Conservation (phyloP, 2,113 vertebrate species). For the Cichladusa arquata region DNA sequence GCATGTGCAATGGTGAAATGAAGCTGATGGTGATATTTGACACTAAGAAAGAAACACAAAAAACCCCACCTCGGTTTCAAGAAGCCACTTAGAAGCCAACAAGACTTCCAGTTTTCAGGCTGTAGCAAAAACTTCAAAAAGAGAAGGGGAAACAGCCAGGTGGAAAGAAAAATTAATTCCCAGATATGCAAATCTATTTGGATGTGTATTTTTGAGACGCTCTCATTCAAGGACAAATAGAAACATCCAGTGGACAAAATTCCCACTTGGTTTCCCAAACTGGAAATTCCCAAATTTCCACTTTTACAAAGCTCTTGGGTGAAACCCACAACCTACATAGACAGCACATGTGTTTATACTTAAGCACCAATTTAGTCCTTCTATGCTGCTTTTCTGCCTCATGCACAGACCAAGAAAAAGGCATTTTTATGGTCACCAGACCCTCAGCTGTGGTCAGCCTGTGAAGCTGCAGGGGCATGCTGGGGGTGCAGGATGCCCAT, state of each 20-base stretch:
- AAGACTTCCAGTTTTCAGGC: background rate
- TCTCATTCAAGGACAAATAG: background rate
- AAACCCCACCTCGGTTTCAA: background rate
- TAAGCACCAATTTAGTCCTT: background rate
- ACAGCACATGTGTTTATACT: rapidly evolving
- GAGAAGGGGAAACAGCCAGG: background rate
- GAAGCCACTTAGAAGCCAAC: background rate
- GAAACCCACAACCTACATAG: background rate
- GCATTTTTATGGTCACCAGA: rapidly evolving
- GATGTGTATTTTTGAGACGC: background rate
- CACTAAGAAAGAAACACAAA: background rate
- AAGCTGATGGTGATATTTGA: background rate
- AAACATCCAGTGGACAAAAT: background rate
- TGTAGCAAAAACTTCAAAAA: background rate
- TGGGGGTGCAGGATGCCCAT: background rate
- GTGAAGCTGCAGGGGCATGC: rapidly evolving
- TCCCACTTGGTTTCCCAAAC: background rate
- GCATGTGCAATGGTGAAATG: background rate
- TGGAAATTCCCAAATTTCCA: background rate
- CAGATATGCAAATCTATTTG: background rate
- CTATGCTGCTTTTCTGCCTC: background rate
- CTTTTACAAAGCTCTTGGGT: background rate
- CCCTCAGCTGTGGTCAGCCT: background rate
- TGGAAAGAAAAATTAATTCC: background rate
- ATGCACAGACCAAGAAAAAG: background rate